Conservation (phyloP, 2,888 invertebrate species). For the Laspeyria flexula region DNA sequence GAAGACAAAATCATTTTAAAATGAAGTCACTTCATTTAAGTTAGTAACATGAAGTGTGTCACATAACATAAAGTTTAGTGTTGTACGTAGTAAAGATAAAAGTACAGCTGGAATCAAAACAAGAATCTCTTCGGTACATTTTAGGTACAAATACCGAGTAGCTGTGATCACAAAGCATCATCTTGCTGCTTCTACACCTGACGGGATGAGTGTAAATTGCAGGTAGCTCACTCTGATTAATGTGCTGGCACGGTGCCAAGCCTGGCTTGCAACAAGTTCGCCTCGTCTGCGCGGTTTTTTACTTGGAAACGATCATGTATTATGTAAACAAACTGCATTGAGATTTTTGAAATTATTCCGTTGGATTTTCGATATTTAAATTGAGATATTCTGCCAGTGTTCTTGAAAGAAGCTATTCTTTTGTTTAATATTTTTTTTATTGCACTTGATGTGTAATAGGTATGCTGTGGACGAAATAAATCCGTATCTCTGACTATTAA, state of each 20-base stretch:
- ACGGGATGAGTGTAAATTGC: slow-evolving; percentile 53
- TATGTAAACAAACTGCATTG: slow-evolving; percentile 32
- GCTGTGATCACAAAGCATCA: slow-evolving; percentile 26
- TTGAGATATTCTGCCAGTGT: not conserved
- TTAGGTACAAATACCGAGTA: slow-evolving; percentile 19
- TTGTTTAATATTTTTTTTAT: not conserved
- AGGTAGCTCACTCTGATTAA: slow-evolving; percentile 62
- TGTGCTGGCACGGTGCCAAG: slow-evolving; percentile 59
- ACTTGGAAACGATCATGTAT: slow-evolving; percentile 31
- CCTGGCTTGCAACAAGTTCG: slow-evolving; percentile 54
- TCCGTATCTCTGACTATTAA: no score
- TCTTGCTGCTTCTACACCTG: slow-evolving; percentile 40
- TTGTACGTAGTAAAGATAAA: not conserved
- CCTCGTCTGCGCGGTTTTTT: slow-evolving; percentile 32
- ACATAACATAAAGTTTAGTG: not conserved
- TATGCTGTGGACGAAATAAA: not conserved
- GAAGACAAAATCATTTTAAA: no score
- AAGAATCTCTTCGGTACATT: slow-evolving; percentile 4
- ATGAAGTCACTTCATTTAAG: no score
- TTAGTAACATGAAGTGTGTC: no score
- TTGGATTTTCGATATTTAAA: not conserved
- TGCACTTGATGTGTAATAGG: not conserved
- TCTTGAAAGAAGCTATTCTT: not conserved
- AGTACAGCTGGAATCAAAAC: not conserved
- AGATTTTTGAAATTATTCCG: slow-evolving; percentile 16